These are phyloP conservation scores for Canis aureus DNA, from an alignment of 2,113 vertebrate genomes.

Conservation along the genomic window DNA sequence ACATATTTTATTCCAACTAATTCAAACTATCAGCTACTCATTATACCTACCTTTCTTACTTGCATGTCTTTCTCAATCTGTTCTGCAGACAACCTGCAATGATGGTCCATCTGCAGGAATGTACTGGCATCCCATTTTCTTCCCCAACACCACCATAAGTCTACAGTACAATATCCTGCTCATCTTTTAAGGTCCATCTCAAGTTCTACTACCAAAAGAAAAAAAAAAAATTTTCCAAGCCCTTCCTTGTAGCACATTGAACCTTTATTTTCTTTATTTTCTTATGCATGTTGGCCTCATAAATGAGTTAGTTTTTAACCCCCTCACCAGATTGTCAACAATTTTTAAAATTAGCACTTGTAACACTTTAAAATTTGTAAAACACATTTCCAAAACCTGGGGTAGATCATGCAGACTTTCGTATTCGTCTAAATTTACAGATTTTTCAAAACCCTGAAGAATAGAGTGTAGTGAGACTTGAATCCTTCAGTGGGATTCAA, in stretches of 20 bases:
- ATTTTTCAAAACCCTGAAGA: slow-evolving; percentile 32
- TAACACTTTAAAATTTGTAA: slow-evolving; percentile 1
- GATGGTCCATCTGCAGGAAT: not conserved
- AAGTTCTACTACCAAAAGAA: not conserved
- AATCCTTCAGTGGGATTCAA: not conserved
- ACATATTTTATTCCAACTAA: slow-evolving; percentile 21
- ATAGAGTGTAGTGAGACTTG: not conserved
- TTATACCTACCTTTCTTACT: not conserved
- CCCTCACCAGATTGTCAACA: not conserved
- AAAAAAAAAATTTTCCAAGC: not conserved
- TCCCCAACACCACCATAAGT: not conserved
- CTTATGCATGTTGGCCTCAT: not conserved
- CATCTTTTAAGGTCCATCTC: not conserved
- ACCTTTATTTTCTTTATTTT: slow-evolving; percentile 32
- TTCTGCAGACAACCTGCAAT: not conserved
- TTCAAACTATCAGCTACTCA: slow-evolving; percentile 13
- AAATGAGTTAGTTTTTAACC: slow-evolving; percentile 46
- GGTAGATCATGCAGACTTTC: not conserved
- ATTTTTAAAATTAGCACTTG: not conserved
- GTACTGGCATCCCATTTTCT: not conserved
- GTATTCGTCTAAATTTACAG: slow-evolving; percentile 21
- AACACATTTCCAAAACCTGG: slow-evolving; percentile 8
- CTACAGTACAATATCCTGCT: not conserved
- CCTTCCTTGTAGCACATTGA: not conserved
- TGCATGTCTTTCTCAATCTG: not conserved